Evolutionary conservation across 2,113 vertebrate genomes (phyloP).

Genomic region (Psilopogon haemacephalus): DNA sequence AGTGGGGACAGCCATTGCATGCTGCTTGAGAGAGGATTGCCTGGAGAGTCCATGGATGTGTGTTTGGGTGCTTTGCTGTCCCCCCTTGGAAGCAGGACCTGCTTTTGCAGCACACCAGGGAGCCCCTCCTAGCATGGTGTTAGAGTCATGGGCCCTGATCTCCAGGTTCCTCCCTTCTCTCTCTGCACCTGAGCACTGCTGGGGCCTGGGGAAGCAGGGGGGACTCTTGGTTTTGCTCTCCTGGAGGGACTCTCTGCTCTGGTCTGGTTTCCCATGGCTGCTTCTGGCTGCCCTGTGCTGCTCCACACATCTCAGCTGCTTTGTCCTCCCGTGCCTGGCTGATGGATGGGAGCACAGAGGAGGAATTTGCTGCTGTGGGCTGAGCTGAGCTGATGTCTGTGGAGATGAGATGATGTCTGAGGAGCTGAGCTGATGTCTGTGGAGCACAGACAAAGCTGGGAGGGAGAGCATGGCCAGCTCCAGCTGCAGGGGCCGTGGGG

Average conservation of each 20-base stretch:
- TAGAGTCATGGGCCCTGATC: fast-evolving
- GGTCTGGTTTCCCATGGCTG: neutral
- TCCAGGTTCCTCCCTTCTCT: neutral
- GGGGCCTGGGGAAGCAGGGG: neutral
- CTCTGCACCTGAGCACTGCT: neutral
- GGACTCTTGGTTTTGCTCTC: neutral
- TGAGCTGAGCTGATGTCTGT: conserved; percentile 58
- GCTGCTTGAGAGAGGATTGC: neutral
- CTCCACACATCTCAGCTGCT: neutral
- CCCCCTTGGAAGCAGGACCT: neutral
- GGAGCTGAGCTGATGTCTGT: conserved; percentile 58
- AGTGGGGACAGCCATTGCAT: neutral
- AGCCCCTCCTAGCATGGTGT: too few species aligned
- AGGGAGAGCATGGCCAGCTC: neutral
- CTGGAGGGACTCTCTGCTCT: neutral
- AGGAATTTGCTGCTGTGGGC: conserved; percentile 12
- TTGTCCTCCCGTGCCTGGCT: neutral
- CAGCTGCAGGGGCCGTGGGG: conserved; percentile 52
- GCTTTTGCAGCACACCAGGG: neutral
- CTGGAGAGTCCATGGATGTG: neutral
- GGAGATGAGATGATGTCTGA: too few species aligned
- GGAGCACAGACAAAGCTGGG: neutral
- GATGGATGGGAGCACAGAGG: neutral
- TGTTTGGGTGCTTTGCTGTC: neutral
- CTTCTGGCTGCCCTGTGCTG: neutral